These are phyloP conservation scores for Micrastur ruficollis DNA, from an alignment of 2,797 vertebrate genomes.

Conservation along the genomic window DNA sequence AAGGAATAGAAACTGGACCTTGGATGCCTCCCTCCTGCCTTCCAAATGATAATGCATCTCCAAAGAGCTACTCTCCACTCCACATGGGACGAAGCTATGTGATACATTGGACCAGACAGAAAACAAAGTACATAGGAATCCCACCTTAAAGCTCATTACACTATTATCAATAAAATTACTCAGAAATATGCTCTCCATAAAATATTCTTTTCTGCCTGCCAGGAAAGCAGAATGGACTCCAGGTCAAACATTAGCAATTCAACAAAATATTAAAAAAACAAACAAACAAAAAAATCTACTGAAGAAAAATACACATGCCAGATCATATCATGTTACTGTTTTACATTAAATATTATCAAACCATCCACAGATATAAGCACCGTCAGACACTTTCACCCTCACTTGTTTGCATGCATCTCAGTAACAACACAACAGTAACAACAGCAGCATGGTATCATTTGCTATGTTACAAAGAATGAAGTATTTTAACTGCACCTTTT, in stretches of 20 bases:
- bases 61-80: neutral
- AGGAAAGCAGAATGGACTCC: neutral
- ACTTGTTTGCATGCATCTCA: neutral
- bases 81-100: neutral
- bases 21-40: neutral
- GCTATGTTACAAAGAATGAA: neutral
- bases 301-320: rapidly evolving
- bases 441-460: neutral
- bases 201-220: neutral
- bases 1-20: neutral
- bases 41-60: neutral
- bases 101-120: neutral
- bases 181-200: neutral
- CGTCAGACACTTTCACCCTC: neutral
- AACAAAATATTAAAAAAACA: neutral
- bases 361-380: neutral
- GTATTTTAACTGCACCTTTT: neutral
- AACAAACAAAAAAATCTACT: neutral
- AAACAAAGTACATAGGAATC: neutral
- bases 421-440: neutral
- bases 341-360: neutral
- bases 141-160: neutral
- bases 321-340: neutral
- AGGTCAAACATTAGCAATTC: neutral
- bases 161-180: neutral